Percentiles rank a stretch among this genome's conserved stretches.
Evolutionary conservation across 2,797 vertebrate species (phyloP).

Genomic region (Loris lydekkerianus): DNA sequence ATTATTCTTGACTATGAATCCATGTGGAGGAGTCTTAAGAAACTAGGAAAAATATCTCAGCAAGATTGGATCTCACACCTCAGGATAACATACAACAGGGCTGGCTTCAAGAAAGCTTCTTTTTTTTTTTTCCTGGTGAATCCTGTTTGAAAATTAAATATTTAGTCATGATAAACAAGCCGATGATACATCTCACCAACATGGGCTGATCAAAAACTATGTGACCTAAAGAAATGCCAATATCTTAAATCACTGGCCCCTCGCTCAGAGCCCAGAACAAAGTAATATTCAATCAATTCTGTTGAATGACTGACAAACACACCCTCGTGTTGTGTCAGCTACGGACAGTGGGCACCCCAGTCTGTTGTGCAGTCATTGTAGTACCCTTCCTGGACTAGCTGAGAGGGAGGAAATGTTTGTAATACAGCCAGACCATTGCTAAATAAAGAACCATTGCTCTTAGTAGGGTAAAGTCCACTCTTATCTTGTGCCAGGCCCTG

Average conservation of each 20-base stretch:
- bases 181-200: not conserved
- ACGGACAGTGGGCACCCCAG: no score
- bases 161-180: not conserved
- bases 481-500: not conserved
- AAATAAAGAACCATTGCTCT: conserved; percentile 9
- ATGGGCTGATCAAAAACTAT: not conserved
- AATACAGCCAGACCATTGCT: not conserved
- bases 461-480: not conserved
- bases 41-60: not conserved
- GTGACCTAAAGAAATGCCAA: not conserved
- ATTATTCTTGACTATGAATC: not conserved
- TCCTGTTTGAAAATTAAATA: conserved; percentile 24
- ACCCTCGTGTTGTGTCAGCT: not conserved
- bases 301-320: not conserved
- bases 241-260: not conserved
- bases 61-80: not conserved
- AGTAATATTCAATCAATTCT: not conserved
- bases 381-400: not conserved
- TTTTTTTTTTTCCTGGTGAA: not conserved
- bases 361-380: not conserved
- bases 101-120: not conserved
- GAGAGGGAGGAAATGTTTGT: not conserved
- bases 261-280: not conserved
- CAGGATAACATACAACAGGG: not conserved
- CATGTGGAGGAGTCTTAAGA: not conserved